phyloP scores from a whole-genome alignment of 2,888 invertebrate genomes.

The Amiota minor region DNA sequence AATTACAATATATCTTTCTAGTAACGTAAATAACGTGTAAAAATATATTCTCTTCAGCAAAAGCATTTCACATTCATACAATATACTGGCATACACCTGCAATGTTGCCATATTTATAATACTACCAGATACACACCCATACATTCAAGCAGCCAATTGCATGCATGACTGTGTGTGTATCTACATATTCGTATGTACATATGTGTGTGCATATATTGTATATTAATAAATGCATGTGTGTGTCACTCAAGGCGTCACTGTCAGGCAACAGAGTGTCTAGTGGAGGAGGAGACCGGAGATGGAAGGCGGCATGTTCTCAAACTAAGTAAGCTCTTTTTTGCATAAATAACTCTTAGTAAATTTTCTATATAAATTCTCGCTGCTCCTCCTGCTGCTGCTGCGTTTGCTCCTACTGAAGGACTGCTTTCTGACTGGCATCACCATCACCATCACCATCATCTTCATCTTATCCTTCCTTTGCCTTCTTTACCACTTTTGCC shows the following conservation, averaged over 20 bases:
- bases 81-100: not conserved
- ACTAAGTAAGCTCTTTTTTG: constrained; percentile 40
- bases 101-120: not conserved
- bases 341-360: constrained; percentile 67
- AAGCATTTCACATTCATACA: not conserved
- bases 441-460: too few relatives aligned
- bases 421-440: not conserved
- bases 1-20: constrained; percentile 63
- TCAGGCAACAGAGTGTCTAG: not conserved
- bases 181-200: too few relatives aligned
- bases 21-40: constrained; percentile 15
- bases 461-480: too few relatives aligned
- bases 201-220: not conserved
- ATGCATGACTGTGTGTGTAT: not conserved
- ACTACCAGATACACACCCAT: not conserved
- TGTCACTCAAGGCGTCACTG: constrained; percentile 15
- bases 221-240: not conserved
- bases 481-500: too few relatives aligned
- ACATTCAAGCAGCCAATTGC: not conserved
- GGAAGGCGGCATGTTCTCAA: not conserved
- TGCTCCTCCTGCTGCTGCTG: constrained; percentile 12
- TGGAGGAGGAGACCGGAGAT: not conserved
- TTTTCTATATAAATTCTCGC: constrained; percentile 44
- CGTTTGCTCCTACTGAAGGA: not conserved
- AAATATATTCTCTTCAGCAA: not conserved